These are phyloP conservation scores for Fregetta grallaria DNA, from an alignment of 2,113 vertebrate genomes.

Conservation along the genomic window DNA sequence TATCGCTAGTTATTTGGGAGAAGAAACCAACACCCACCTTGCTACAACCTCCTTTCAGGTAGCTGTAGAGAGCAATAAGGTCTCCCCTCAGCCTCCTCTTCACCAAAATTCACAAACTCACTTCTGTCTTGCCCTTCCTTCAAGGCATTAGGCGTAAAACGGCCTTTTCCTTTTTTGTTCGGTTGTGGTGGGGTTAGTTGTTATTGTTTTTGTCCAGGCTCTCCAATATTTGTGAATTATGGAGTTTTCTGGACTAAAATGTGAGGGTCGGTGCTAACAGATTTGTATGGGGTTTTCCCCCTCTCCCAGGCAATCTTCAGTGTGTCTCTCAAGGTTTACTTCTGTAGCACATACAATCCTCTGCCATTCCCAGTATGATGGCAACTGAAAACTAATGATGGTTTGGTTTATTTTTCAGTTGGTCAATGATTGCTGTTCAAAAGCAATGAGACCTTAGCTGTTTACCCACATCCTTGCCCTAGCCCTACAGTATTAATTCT, in stretches of 20 bases:
- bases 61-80: too few species aligned
- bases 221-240: neutral
- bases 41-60: too few species aligned
- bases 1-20: too few species aligned
- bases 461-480: neutral
- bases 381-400: neutral
- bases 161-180: neutral
- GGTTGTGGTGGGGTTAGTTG: neutral
- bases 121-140: neutral
- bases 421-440: neutral
- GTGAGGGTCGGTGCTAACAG: neutral
- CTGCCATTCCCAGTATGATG: neutral
- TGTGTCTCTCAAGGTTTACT: neutral
- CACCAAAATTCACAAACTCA: neutral
- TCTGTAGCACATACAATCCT: neutral
- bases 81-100: too few species aligned
- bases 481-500: neutral
- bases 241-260: neutral
- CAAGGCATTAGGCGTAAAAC: neutral
- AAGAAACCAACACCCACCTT: too few species aligned
- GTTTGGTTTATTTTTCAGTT: neutral
- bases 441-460: neutral
- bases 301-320: neutral
- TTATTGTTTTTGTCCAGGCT: neutral
- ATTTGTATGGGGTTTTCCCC: neutral